Base-by-base conservation (phyloP, 1,140 invertebrate species). In the Hypsibius dujardini region DNA sequence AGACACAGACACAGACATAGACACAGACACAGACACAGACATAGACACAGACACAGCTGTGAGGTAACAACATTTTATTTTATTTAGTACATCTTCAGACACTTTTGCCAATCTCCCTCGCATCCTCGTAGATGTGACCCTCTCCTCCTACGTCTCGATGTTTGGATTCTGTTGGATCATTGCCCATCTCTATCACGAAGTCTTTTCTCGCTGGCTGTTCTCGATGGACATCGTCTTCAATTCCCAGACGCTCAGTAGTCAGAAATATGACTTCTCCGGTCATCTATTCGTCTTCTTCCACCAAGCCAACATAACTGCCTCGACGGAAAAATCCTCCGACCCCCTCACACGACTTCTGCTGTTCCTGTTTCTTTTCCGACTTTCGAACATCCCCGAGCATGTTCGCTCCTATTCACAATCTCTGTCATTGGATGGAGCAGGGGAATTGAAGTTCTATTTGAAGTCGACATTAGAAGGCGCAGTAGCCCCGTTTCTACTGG, bases 131-230 rank as follows among this genome's bases (percentile, higher is more conserved):
- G 62, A 12, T 3, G 62, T 42, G 12, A 14, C 62, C 42, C 7
- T 67, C 7, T 67, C 62, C 7, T 67, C 62, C 7, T 67, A 67
- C 42, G 62, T 67, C 42, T 14, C 7, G 7, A 3, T 67, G 12
- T 67, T 67, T 42, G 62, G 62, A 3, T 42, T 67, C 7, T 67
- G 62, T 42, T 67, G 62, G 62, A 67, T 67, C 62, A 3, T 67
- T 42, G 62, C 7, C 7, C 42, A 67, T 42, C 3, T 42, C 62
- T 67, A 67, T 42, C 7, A 42, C 62, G 62, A 7, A 3, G 42
- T 67, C 7, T 67, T 42, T 42, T 14, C 7, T 3, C 7, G 42
- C 7, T 67, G 62, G 62, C 62, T 67, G 7, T 42, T 3, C 62
- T 67, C 62, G 7, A 3, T 67, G 7, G 62, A 67, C 42, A 42